Base-by-base conservation (phyloP, 2,113 vertebrate genomes). In the Raja brachyura region DNA sequence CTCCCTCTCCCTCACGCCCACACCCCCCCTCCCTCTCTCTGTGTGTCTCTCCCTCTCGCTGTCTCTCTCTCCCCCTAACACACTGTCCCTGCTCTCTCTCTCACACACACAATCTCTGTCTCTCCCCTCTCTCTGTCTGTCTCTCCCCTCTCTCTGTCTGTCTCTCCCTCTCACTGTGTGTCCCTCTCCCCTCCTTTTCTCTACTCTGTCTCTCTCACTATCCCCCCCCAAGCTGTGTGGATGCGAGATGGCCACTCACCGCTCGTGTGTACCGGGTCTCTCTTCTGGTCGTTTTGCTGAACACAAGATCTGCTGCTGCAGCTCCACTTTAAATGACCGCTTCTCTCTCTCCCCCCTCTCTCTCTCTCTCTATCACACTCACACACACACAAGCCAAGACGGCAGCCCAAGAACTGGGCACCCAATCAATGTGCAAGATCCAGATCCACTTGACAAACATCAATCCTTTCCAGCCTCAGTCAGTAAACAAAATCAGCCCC, bases 361-460 rank as follows among this genome's bases (percentile, higher is more conserved):
- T 77, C 75, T 77, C 68, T 73, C 68, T 28, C 79, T 83, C 54
- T 28, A 10, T 59, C 79, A 59, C 79, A 59, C 48, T n/a, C 83
- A 83, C 33, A 61, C 28, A 86, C 83, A 86, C 83, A 86, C 61
- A 86, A 86, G 56, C 56, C 56, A 63, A 86, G 83, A 66, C 10
- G 61, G 83, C 83, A 88, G 83, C 59, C 59, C 14, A 88, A 88
- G 59, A 88, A 63, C 6, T n/a, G 63, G 59, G n/a, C 83, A 88
- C 59, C 83, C 83, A 88, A 88, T 88, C 83, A 63, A 66, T 88
- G n/a, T 31, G 59, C 83, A 66, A 61, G 28, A 20, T 18, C 25
- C 28, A 88, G 28, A 63, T 88, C 28, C 5, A 61, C 59, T 88
- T 88, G 83, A 88, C 83, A 63, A 56, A 63, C 59, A 18, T 63